Evolutionary conservation across 2,888 invertebrate genomes (phyloP).

Genomic region (Ypsolopha sequella): DNA sequence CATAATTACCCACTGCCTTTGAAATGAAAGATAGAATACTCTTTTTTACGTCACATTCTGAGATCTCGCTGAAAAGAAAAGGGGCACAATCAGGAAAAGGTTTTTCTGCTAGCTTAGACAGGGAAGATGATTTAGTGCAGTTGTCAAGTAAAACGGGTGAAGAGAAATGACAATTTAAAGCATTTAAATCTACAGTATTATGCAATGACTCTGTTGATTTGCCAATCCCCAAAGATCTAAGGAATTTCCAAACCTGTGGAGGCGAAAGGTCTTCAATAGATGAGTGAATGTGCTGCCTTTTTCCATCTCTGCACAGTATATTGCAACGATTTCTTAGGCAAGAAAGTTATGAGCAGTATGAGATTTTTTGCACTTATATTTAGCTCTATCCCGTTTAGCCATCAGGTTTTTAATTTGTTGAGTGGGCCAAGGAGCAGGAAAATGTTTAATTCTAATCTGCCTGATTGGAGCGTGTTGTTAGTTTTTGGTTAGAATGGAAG

Average conservation of each 20-base stretch:
- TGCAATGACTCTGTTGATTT: neutral
- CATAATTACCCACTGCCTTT: slow-evolving; percentile 11
- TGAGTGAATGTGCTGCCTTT: neutral
- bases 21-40: slow-evolving; percentile 6
- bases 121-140: neutral
- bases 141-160: neutral
- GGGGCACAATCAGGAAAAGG: neutral
- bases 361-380: slow-evolving; percentile 4
- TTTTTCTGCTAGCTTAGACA: neutral
- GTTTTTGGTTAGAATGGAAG: too few relatives aligned
- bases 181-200: neutral
- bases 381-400: slow-evolving; percentile 6
- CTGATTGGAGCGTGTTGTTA: too few relatives aligned
- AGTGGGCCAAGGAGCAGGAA: too few relatives aligned
- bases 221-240: neutral
- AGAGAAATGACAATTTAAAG: neutral
- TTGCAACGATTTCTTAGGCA: slow-evolving; percentile 2
- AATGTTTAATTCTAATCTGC: too few relatives aligned
- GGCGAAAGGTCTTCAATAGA: neutral
- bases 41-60: slow-evolving; percentile 9
- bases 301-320: neutral
- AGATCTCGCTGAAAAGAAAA: neutral
- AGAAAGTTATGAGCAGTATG: neutral
- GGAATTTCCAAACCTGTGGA: slow-evolving; percentile 2
- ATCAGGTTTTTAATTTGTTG: slow-evolving; percentile 4